Conservation (phyloP, 1,140 invertebrate genomes). For the Leptopilina boulardi region DNA sequence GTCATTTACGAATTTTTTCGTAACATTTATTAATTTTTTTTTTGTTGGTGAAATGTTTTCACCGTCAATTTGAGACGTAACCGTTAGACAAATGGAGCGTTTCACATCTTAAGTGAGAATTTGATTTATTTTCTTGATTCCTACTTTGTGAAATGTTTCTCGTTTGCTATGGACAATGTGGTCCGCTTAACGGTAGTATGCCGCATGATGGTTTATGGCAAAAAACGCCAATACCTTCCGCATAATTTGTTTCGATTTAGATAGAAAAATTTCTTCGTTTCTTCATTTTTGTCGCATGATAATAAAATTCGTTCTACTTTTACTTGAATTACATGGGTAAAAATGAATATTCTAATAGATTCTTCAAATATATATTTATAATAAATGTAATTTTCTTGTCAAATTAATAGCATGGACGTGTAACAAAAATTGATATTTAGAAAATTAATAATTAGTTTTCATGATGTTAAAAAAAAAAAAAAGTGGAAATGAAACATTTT, state of each 20-base stretch:
- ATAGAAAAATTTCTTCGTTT: conserved; percentile 1
- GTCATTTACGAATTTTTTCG: background rate
- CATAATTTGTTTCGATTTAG: conserved; percentile 27
- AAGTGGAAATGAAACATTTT: background rate
- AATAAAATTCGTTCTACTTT: background rate
- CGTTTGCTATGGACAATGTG: background rate
- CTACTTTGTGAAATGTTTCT: conserved; percentile 25
- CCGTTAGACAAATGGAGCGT: conserved; percentile 22
- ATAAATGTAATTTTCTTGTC: too few species aligned
- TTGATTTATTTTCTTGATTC: conserved; percentile 13
- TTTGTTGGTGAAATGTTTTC: background rate
- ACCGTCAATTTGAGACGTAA: background rate
- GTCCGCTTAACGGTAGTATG: conserved; percentile 19
- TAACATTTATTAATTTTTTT: background rate
- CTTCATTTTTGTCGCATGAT: background rate
- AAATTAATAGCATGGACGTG: too few species aligned
- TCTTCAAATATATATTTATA: too few species aligned
- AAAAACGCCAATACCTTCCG: conserved; percentile 3
- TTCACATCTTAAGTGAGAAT: conserved; percentile 4
- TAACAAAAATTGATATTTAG: too few species aligned
- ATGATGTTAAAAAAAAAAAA: background rate
- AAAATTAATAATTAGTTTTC: too few species aligned
- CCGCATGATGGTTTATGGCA: conserved; percentile 2
- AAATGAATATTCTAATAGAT: background rate
- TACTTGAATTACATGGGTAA: background rate